Percentiles rank a stretch among this genome's conserved stretches.
These are phyloP conservation scores for Sminthurinus aureus DNA, from an alignment of 2,888 invertebrate genomes.

Conservation along the genomic window DNA sequence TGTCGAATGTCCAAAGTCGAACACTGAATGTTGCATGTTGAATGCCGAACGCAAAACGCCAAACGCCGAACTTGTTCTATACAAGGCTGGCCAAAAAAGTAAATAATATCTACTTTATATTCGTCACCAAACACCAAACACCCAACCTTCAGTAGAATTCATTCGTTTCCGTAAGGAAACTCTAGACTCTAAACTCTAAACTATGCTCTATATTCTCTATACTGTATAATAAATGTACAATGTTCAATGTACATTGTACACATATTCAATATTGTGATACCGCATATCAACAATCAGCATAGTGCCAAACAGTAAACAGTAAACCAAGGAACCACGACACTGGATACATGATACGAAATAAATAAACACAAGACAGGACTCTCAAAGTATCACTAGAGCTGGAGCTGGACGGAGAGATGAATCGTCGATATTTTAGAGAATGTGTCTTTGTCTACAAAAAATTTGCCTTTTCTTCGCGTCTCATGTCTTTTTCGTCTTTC, in stretches of 20 bases:
- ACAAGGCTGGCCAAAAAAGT: slow-evolving; percentile 26
- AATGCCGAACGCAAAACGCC: background rate
- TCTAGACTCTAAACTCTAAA: background rate
- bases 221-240: no score
- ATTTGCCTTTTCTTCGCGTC: no score
- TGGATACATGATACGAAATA: no score
- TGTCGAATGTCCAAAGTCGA: background rate
- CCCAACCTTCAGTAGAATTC: background rate
- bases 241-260: no score
- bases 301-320: no score
- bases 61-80: no score
- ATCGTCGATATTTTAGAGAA: background rate
- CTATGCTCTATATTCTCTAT: no score
- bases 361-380: background rate
- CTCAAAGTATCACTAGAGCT: background rate
- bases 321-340: no score
- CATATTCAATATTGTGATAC: no score
- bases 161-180: background rate
- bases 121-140: slow-evolving; percentile 37
- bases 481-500: no score
- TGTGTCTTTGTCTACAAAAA: background rate
- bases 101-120: slow-evolving; percentile 41
- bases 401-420: background rate
- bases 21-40: background rate
- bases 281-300: no score